phyloP scores from a whole-genome alignment of 2,113 vertebrate genomes.

The Formicarius rufipectus region DNA sequence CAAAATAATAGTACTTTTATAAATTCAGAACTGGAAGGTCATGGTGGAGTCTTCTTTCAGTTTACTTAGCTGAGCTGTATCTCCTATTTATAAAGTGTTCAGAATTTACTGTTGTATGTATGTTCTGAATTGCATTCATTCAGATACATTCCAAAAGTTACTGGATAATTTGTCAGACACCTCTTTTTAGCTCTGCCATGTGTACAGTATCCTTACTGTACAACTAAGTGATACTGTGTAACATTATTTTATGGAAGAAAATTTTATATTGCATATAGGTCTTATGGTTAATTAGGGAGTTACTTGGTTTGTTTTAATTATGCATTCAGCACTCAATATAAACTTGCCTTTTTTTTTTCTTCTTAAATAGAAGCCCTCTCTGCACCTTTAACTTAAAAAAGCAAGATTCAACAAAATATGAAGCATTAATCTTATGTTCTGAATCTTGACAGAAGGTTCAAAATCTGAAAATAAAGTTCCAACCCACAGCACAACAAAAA shows the following conservation, averaged over 20 bases:
- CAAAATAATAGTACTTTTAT: not conserved
- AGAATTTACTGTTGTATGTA: not conserved
- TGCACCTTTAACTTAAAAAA: not conserved
- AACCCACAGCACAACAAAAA: not conserved
- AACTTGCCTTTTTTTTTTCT: no score
- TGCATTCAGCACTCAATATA: not conserved
- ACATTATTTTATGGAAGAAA: not conserved
- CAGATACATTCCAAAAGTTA: not conserved
- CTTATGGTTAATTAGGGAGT: not conserved
- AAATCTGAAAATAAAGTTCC: not conserved
- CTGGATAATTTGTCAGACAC: not conserved
- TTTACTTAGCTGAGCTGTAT: not conserved
- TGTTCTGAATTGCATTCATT: not conserved
- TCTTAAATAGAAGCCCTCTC: not conserved
- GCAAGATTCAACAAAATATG: not conserved
- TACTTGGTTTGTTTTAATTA: not conserved
- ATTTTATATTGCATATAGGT: not conserved
- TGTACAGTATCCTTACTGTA: not conserved
- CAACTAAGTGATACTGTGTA: not conserved
- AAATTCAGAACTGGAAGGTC: not conserved
- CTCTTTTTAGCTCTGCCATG: not conserved
- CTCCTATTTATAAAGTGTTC: not conserved
- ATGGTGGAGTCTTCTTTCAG: not conserved
- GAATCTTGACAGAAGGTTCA: not conserved
- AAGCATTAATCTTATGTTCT: not conserved